phyloP scores from a whole-genome alignment of 2,888 invertebrate species.

The Diplazon laetatorius region DNA sequence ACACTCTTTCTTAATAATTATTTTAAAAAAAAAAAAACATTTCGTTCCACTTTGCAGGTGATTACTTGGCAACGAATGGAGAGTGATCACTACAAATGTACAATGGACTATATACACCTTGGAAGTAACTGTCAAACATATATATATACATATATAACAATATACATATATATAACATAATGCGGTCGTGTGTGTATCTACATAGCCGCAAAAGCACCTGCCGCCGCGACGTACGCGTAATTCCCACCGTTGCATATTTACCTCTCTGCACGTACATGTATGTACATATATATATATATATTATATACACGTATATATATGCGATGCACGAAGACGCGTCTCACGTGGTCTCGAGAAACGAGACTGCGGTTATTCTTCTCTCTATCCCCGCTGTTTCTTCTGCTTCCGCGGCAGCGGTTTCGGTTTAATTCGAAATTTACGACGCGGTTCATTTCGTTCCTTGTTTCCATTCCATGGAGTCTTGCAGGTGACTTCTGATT shows the following conservation, averaged over 20 bases:
- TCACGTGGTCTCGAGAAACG: constrained; percentile 10
- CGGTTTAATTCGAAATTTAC: not conserved
- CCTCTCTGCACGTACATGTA: not conserved
- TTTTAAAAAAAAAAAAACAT: too few species aligned
- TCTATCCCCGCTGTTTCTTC: too few species aligned
- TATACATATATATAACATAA: too few species aligned
- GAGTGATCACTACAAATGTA: too few species aligned
- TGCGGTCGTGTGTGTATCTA: not conserved
- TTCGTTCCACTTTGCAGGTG: too few species aligned
- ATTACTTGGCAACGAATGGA: too few species aligned
- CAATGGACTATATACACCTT: too few species aligned
- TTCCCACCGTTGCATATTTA: constrained; percentile 3
- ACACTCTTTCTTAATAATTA: too few species aligned
- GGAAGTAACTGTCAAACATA: too few species aligned
- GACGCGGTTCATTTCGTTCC: not conserved
- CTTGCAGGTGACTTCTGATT: constrained; percentile 19
- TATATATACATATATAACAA: too few species aligned
- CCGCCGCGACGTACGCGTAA: not conserved
- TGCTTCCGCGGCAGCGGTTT: not conserved
- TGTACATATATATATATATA: too few species aligned
- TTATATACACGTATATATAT: not conserved
- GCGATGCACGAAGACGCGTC: not conserved
- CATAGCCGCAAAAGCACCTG: not conserved
- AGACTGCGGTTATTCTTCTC: constrained; percentile 17
- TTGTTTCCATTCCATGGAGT: constrained; percentile 19